Evolutionary conservation across 2,113 vertebrate species (phyloP), one percentile per base, ranked within the genome.

Genomic region (Cryptotis parvus): DNA sequence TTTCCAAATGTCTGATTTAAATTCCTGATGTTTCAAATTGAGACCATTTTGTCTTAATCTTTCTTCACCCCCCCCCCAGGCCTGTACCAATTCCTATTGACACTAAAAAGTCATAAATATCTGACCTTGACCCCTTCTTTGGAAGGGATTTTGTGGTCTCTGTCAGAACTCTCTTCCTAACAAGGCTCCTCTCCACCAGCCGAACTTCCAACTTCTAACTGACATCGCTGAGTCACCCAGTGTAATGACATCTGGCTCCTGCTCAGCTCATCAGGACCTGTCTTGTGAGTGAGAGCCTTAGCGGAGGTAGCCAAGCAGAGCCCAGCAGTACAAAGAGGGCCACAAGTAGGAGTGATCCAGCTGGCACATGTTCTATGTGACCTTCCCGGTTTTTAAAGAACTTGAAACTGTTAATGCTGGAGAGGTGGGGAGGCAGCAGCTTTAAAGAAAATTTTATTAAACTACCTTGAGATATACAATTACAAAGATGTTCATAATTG

Each of bases 1-100:
- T 83, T 20, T 74, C 31, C 41, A 84, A 86, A 73, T 4, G 27
- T 65, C 43, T 76, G 18, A 81, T 77, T 87, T 90, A 79, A 90
- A 74, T 87, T 90, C 43, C 55, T 66, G 41, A 6, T 41, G 68
- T 37, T 87, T 18, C 66, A 52, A 27, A 18, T 49, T 15, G 69
- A 74, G n/a, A 22, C 77, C 33, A 10, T 75, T 43, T 79, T 75
- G 39, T 75, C 89, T 75, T 7, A 8, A 49, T 41, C 24, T 91
- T 87, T 24, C 41, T 29, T 70, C 49, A 61, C 24, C 55, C 55
- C 4, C 61, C 85, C 29, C 29, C 20, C 33, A 4, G 39, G 27
- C n/a, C 78, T 35, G n/a, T 63, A 14, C 20, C 3, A 31, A 14
- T 11, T 77, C 39, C 55, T 68, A 31, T 9, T 16, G 69, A 80